Evolutionary conservation across 2,113 vertebrate species (phyloP).

Genomic region (Gymnogyps californianus): DNA sequence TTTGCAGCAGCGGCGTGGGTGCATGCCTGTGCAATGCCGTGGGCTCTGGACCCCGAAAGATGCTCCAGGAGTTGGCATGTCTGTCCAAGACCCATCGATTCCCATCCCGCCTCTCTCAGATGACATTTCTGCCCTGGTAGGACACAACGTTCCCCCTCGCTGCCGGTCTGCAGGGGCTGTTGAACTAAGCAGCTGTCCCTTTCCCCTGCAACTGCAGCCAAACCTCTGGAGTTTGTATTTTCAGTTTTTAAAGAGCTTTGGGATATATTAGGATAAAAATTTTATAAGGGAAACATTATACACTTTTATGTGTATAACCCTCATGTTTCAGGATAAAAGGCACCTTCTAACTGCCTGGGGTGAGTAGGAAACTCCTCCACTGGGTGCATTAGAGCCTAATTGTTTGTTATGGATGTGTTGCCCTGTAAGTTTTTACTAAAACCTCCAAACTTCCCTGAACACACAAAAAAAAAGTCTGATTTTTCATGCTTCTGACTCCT

Average conservation of each 20-base stretch:
- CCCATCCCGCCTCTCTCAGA: background rate
- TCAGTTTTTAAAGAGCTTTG: conserved; percentile 10
- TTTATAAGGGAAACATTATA: conserved; percentile 20
- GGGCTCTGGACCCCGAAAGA: background rate
- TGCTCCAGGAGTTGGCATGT: background rate
- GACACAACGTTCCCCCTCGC: rapidly evolving
- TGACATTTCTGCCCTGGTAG: background rate
- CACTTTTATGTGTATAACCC: background rate
- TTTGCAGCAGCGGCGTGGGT: rapidly evolving
- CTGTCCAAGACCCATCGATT: rapidly evolving
- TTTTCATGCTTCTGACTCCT: background rate
- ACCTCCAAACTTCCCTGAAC: background rate
- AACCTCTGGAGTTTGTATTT: background rate
- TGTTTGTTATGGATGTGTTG: background rate
- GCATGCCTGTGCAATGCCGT: rapidly evolving
- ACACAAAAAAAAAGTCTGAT: background rate
- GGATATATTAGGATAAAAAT: conserved; percentile 44
- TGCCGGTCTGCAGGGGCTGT: background rate
- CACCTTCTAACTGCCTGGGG: background rate
- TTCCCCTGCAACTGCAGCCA: background rate
- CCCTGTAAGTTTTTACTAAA: background rate
- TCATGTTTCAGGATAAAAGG: background rate
- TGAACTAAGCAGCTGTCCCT: background rate
- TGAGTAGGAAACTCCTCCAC: background rate
- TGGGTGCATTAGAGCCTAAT: background rate